Base-by-base conservation (phyloP, 2,888 invertebrate genomes). In the Pheosia tremula region DNA sequence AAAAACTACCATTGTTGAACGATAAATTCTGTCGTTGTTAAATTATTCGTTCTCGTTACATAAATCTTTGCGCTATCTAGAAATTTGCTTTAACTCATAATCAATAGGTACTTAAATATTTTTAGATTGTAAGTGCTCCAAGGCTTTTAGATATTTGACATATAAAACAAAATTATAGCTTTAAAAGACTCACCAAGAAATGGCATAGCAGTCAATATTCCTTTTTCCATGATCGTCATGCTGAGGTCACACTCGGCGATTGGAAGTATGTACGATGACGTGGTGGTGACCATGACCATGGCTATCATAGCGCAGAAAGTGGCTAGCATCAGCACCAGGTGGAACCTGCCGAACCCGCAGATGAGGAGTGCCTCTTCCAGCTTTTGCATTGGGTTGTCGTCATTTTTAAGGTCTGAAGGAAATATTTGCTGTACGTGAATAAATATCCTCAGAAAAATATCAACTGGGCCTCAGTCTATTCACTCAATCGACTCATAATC, bases 221-320 rank as follows among this genome's bases (percentile, higher is more conserved):
- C 88, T 62, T 88, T 88, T 13, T 82, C 74, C 78, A 84, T 81
- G 38, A 84, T 82, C 11, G 72, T 77, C 86, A 88, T 86, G 3
- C 78, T 64, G 4, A 88, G 68, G 60, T 88, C 87, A 63, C 88
- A 88, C 63, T 88, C 88, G 0, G 88, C 87, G 43, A 77, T 82
- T 2, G 88, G 83, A 38, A 88, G 68, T 7, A 88, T 81, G 55
- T 83, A 88, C 0, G 88, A 86, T 0, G 85, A 79, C 0, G 84
- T 83, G 0, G 85, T 84, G 0, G 83, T 83, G 0, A 84, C 81
- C 57, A 79, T 71, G 4, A 81, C 79, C 0, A 80, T 72, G 0
- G 86, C 78, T n/a, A 81, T 74, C 1, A 71, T 72, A 0, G 84
- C 77, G 10, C 79, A 70, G n/a, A 87, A 39, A 1, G 81, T 79